Conservation (phyloP, 2,113 vertebrate genomes). For the Ophthalmotilapia sp. region DNA sequence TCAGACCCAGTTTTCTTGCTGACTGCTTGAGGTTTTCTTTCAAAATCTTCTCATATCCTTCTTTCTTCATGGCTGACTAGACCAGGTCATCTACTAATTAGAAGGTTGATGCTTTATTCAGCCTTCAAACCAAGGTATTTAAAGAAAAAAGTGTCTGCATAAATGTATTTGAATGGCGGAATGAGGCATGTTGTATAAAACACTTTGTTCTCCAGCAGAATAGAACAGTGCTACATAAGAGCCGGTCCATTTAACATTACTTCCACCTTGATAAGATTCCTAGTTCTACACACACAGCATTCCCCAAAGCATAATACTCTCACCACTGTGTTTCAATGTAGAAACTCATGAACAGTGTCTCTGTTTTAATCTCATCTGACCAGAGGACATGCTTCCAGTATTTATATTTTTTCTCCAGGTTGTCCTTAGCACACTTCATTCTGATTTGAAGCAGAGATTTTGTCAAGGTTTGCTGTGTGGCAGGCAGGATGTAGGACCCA, state of each 20-base stretch:
- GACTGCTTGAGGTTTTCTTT: neutral
- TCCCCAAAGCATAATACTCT: neutral
- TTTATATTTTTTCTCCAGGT: neutral
- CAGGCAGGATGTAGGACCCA: neutral
- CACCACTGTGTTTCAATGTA: neutral
- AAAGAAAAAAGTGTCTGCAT: neutral
- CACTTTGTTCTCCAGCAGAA: neutral
- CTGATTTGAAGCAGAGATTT: neutral
- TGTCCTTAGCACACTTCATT: neutral
- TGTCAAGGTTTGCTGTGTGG: accelerated
- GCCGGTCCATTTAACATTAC: neutral
- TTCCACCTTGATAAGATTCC: neutral
- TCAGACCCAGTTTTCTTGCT: neutral
- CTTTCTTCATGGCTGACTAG: neutral
- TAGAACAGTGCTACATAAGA: neutral
- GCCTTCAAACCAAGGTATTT: neutral
- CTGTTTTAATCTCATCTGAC: neutral
- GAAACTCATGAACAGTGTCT: neutral
- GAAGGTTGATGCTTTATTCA: neutral
- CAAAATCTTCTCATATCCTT: neutral
- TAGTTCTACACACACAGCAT: neutral
- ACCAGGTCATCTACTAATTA: neutral
- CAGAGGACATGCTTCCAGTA: neutral
- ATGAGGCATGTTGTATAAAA: neutral
- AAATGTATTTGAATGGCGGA: neutral